Base-by-base conservation (phyloP, 2,797 vertebrate species). In the Chaetodon trifasciatus region DNA sequence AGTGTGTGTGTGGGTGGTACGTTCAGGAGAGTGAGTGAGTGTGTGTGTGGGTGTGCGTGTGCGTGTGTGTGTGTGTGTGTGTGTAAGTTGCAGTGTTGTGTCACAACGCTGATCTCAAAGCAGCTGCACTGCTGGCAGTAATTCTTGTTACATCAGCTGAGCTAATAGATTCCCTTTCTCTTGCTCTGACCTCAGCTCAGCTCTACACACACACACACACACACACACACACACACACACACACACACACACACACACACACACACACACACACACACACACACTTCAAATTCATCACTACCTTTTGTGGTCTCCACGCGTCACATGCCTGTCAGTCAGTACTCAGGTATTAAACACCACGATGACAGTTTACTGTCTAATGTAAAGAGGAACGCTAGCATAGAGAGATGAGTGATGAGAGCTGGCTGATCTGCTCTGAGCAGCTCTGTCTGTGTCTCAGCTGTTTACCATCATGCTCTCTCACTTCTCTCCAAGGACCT, bases 381-480 rank as follows among this genome's bases (percentile, higher is more conserved):
- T n/a, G 17, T 23, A 3, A 46, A 76, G 62, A 67, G 65, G 61
- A 61, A 42, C 47, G 47, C 50, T 13, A 3, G 12, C 9, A 11
- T 2, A 13, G 49, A 40, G 3, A 68, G 58, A 7, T 21, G 53
- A 67, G 40, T 23, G 42, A 56, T 21, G 69, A 82, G 28, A 75
- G 61, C 66, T 66, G 40, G 70, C 17, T 32, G 32, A 76, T 79
- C 75, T 76, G 72, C 61, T 78, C 44, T 7, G 55, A 79, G 58
- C 1, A 11, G 52, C 50, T 76, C 61, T 42, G 52, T 74, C 46
- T 56, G 3, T 63, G 55, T 67, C 78, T 85, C 53, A 44, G 67
- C 70, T 85, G 84, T 91, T 91, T 86, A 84, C 80, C 62, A 67
- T 65, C 23, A 47, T n/a, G 53, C 83, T 80, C 84, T 66, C 56